Conservation (phyloP, 2,113 vertebrate genomes). For the Bambusicola thoracicus region DNA sequence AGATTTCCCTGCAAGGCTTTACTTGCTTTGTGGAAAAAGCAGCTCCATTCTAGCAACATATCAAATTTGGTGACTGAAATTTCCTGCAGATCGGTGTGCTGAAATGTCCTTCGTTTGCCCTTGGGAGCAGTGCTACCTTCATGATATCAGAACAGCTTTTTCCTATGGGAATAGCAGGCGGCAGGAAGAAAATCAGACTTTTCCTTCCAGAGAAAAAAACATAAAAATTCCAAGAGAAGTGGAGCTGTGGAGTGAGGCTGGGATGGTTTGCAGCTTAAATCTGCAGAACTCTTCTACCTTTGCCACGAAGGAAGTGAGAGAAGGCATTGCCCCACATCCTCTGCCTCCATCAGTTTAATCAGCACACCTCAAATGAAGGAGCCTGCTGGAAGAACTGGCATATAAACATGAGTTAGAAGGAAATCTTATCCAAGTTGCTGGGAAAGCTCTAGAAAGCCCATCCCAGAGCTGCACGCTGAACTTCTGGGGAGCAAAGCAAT, state of each 20-base stretch:
- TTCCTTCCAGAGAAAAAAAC: conserved; percentile 51
- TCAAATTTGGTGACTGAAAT: background rate
- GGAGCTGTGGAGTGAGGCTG: conserved; percentile 15
- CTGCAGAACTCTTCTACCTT: conserved; percentile 13
- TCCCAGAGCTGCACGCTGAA: background rate
- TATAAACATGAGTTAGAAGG: background rate
- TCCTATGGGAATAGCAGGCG: conserved; percentile 63
- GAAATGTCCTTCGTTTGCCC: conserved; percentile 53
- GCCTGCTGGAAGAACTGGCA: background rate
- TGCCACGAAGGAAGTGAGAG: background rate
- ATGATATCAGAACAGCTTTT: conserved; percentile 28
- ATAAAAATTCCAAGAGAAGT: conserved; percentile 52
- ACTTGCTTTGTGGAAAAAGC: background rate
- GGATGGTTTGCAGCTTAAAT: background rate
- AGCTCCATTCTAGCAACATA: conserved; percentile 10
- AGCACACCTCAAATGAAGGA: background rate
- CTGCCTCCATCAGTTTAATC: background rate
- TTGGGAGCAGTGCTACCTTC: conserved; percentile 34
- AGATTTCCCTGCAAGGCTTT: background rate
- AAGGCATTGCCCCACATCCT: background rate
- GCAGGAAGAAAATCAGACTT: conserved; percentile 51
- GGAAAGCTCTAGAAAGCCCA: background rate
- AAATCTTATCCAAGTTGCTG: background rate
- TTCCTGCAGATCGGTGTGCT: conserved; percentile 1
- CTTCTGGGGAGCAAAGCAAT: background rate